Base-by-base conservation (phyloP, 2,888 invertebrate genomes). In the Formica aserva region DNA sequence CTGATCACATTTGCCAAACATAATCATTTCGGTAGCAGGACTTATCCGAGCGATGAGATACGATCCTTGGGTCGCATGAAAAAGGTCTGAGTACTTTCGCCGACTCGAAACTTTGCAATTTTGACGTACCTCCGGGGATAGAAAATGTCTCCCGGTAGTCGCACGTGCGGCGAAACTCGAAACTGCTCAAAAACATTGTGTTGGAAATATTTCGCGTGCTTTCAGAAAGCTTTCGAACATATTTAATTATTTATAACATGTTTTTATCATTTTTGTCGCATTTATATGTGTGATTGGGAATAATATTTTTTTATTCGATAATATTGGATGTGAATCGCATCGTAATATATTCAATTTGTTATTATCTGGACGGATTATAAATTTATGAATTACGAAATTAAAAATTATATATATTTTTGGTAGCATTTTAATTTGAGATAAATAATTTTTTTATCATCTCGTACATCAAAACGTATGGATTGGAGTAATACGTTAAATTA, bases 161-260 rank as follows among this genome's bases (percentile, higher is more conserved):
- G 67, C 87, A 89, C 89, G 85, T 87, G 71, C 65, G 63, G 76
- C 80, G 85, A 85, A 88, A 89, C 82, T 83, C 82, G 83, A 83
- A 75, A 72, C 60, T 72, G 35, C n/a, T 35, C 11, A n/a, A 15
- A 18, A 15, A 8, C 15, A 22, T 26, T 5, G 32, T 9, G 76
- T 52, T 5, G 63, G 18, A 48, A 76, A 81, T 63, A 76, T 76
- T 63, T 45, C 57, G 29, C 41, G 26, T 55, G 38, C 22, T 63
- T 48, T 77, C 52, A 77, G 29, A 60, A 52, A 76, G 62, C 32
- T 77, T 38, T 48, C 48, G 29, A 65, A 29, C 22, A 15, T 15
- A 38, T 6, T 80, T 60, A 80, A 78, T 71, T 32, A 78, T 72
- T 71, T 72, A 71, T 57, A 60, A 74, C 60, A 26, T 74, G n/a